Evolutionary conservation across 2,888 invertebrate genomes (phyloP).

Genomic region (Lissocephala sabroskyi): DNA sequence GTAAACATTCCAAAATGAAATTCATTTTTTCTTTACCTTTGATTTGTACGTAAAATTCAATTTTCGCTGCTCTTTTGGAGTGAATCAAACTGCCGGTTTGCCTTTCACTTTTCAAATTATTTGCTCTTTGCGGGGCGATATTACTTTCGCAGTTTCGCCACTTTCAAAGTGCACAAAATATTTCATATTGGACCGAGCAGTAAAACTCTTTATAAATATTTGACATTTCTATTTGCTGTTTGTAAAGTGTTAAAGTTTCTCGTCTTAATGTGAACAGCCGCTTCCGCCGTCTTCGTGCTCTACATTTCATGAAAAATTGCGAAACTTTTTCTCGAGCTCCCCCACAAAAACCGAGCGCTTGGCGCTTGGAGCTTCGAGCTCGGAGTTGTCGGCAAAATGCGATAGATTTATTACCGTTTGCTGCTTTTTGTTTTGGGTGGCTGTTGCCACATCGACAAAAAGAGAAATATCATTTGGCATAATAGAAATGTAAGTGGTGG

Average conservation of each 20-base stretch:
- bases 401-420: conserved; percentile 30
- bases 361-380: conserved; percentile 14
- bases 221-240: conserved; percentile 33
- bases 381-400: background rate
- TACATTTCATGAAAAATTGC: conserved; percentile 25
- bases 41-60: too few relatives aligned
- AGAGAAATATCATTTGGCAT: conserved; percentile 9
- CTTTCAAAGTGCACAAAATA: too few relatives aligned
- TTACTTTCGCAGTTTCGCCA: too few relatives aligned
- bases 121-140: too few relatives aligned
- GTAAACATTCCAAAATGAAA: too few relatives aligned
- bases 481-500: conserved; percentile 23
- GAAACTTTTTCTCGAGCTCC: conserved; percentile 32
- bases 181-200: conserved; percentile 18
- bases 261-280: background rate
- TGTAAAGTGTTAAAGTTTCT: conserved; percentile 24
- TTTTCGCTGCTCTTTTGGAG: too few relatives aligned
- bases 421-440: conserved; percentile 1
- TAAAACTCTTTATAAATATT: conserved; percentile 31
- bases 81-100: too few relatives aligned
- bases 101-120: too few relatives aligned
- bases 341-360: too few relatives aligned
- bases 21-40: too few relatives aligned
- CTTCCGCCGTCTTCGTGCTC: background rate
- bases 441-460: too few relatives aligned